Evolutionary conservation across 2,113 vertebrate species (phyloP), one percentile per base, ranked within the genome.

Genomic region (Desmodus rotundus): DNA sequence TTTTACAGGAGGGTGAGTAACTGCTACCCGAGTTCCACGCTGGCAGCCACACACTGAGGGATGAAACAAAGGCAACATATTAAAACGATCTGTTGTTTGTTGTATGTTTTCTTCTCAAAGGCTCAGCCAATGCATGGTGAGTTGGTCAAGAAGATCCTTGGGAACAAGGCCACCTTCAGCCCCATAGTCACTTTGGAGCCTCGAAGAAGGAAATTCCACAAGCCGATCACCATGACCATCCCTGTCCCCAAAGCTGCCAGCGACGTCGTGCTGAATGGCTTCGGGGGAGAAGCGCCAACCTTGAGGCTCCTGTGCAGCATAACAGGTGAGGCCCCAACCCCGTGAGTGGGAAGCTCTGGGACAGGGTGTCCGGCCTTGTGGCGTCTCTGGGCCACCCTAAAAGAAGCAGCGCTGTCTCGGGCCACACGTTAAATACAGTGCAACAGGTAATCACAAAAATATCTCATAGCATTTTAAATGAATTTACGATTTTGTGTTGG

Each of bases 181-280:
- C 99, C 99, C 76, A 99, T 99, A 50, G 99, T 99, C 89, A 99
- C 99, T 0, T 97, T 99, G 98, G 99, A 99, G 97, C 99, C 99
- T 1, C 98, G 99, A 95, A 98, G 99, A 86, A 99, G 99, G 91
- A 99, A 99, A 97, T 99, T 99, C 98, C 99, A 99, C 74, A 99
- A 99, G 97, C 99, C 99, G 89, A 99, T 99, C 95, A 99, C 99
- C 3, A 99, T 99, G 99, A 99, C 99, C 0, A 99, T 99, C 97
- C 99, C 99, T 0, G 98, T 99, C 68, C 99, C 99, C 68, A 99
- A 99, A 98, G 99, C 98, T 89, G 99, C 98, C 95, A 98, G 98
- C 0, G 99, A 99, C 13, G 98, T 98, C 0, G 97, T 98, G 94
- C 97, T 99, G 90, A 99, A 99, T 0, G 99, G 99, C 63, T 99